Evolutionary conservation across 1,140 invertebrate species (phyloP), one percentile per base, ranked within the genome.

Genomic region (Hycleus phaleratus): DNA sequence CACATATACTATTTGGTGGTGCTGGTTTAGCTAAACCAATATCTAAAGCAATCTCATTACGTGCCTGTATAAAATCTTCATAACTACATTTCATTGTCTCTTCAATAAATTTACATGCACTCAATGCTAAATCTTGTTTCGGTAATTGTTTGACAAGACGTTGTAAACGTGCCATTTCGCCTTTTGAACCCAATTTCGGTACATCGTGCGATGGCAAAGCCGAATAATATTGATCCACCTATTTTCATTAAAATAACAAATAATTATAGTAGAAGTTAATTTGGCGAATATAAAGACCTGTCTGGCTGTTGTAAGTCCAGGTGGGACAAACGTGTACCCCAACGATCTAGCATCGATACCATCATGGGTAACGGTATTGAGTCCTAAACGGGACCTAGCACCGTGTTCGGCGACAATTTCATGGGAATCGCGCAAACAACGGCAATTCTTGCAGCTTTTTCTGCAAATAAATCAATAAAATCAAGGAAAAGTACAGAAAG

Each of bases 11-110:
- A 44, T 65, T 65, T 4, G 65, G 53, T 7, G 68, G 68, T 25
- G 69, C 63, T 32, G 59, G 79, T 65, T 81, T 81, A 2, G 85
- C 85, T 65, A 80, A 83, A 73, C 91, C 96, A 68, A 98, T 93
- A 74, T 98, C 96, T 62, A 99, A 77, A 10, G 93, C 91, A 62
- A 97, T 89, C 78, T 96, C 91, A 74, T 97, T 97, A 43, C 94
- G 78, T 38, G 90, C 90, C 24, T 88, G 85, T 59, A 95, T 87
- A 74, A 97, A 97, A 73, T 95, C 91, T 72, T 90, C 84, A 70
- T 87, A 95, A 61, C 84, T 85, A 45, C 84, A 81, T 67, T 83
- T 80, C 72, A 92, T 82, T 67, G 85, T 77, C 6, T 84, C 74
- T 63, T 90, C 88, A 53, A 96, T 79, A 71, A 95, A 91, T 68